Evolutionary conservation across 2,113 vertebrate genomes (phyloP), one percentile per base, ranked within the genome.

Genomic region (Dasyurus viverrinus): DNA sequence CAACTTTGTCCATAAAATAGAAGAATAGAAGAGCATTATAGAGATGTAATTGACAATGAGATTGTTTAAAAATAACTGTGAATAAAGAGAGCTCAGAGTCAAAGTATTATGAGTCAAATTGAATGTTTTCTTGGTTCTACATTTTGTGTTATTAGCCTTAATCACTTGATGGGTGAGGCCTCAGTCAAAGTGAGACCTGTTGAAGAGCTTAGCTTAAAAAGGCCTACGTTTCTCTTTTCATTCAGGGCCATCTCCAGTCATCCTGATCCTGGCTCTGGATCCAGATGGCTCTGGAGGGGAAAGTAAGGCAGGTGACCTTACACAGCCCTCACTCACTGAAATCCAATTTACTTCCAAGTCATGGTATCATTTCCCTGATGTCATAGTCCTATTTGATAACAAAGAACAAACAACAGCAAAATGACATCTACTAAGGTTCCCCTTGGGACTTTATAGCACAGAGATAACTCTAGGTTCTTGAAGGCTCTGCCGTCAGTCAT

Each of bases 31-130:
- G 92, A 53, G 48, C 52, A 60, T 60, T 48, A 23, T 84, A 14
- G 95, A 57, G 16, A 93, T 27, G 94, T 46, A 94, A 92, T 84
- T 90, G 12, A 6, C 90, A 27, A 7, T 68, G 8, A 23, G 90
- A 68, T 2, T 24, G 5, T 92, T 97, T 93, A 57, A 53, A 91
- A 94, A 96, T 11, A 95, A 52, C 46, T 52, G 8, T 89, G 46
- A 68, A 92, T 84, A 50, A 54, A 89, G 5, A 89, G 2, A 19
- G 8, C 60, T 92, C 54, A 8, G 10, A 92, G 4, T 57, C 55
- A 90, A 52, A 23, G 36, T 84, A 27, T 90, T 6, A 50, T 46
- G 47, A 53, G 25, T 90, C 55, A 42, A 94, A 89, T 54, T 0
- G 3, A 30, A 0, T 5, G 25, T 52, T 22, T 48, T 47, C 36